Conservation (phyloP, 2,888 invertebrate genomes). For the Epirrita christyi region DNA sequence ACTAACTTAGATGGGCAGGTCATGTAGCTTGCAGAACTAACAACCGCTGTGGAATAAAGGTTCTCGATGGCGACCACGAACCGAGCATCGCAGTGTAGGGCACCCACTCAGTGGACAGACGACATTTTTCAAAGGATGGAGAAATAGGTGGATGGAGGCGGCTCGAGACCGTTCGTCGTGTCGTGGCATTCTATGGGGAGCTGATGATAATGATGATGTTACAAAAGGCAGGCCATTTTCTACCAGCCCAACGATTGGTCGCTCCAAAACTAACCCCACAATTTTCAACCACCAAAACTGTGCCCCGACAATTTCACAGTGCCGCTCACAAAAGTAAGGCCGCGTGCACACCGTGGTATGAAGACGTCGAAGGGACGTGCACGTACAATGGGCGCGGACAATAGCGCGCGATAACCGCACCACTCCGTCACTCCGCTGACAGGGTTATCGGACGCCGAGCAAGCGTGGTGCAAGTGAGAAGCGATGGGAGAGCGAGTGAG, state of each 20-base stretch:
- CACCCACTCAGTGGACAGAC: no score
- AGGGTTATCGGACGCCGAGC: constrained; percentile 75
- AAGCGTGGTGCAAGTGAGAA: constrained; percentile 41
- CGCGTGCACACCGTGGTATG: constrained; percentile 49
- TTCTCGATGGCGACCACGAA: not conserved
- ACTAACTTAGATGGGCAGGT: not conserved
- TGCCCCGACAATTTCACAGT: constrained; percentile 19
- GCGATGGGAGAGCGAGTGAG: constrained; percentile 5
- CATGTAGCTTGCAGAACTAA: not conserved
- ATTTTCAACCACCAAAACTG: not conserved
- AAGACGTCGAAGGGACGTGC: constrained; percentile 69
- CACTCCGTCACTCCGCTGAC: constrained; percentile 81
- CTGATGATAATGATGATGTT: no score
- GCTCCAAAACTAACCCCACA: no score
- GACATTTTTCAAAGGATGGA: no score
- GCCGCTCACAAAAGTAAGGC: constrained; percentile 13
- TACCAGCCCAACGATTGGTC: no score
- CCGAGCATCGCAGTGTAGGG: no score
- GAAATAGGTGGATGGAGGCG: no score
- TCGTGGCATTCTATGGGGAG: no score
- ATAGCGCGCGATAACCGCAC: constrained; percentile 75
- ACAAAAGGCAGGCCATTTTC: no score
- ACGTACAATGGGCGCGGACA: constrained; percentile 66
- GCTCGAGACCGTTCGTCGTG: no score
- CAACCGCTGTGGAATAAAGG: not conserved